phyloP scores from a whole-genome alignment of 2,888 invertebrate genomes.

The Hylaea fasciaria region DNA sequence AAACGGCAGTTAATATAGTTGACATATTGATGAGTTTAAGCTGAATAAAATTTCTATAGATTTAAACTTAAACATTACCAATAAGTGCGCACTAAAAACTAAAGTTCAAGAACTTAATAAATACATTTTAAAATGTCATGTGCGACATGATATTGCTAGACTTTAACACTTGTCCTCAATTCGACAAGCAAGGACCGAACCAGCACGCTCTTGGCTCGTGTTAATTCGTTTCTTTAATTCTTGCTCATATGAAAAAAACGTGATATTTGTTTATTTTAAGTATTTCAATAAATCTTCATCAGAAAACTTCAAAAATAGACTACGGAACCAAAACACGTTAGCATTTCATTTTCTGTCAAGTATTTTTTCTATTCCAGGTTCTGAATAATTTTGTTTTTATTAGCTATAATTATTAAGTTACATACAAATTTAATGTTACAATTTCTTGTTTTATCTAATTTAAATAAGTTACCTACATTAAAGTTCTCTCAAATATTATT shows the following conservation, averaged over 20 bases:
- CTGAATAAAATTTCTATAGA: background rate
- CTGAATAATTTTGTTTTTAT: background rate
- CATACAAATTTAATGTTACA: background rate
- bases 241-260: constrained; percentile 23
- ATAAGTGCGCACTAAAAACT: constrained; percentile 4
- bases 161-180: constrained; percentile 41
- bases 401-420: background rate
- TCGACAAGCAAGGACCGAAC: constrained; percentile 35
- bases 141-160: constrained; percentile 33
- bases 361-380: no score
- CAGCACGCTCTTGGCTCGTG: constrained; percentile 37
- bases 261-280: constrained; percentile 12
- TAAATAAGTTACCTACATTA: background rate
- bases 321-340: no score
- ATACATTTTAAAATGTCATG: constrained; percentile 29
- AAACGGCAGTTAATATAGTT: no score
- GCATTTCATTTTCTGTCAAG: no score
- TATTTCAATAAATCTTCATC: background rate
- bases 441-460: background rate
- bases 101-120: constrained; percentile 34
- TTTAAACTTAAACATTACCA: background rate
- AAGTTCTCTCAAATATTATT: background rate
- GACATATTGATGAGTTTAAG: no score
- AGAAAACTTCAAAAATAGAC: background rate
- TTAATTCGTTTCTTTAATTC: constrained; percentile 7